These are phyloP conservation scores for Encarsia formosa DNA, from an alignment of 2,888 invertebrate genomes.

Conservation along the genomic window DNA sequence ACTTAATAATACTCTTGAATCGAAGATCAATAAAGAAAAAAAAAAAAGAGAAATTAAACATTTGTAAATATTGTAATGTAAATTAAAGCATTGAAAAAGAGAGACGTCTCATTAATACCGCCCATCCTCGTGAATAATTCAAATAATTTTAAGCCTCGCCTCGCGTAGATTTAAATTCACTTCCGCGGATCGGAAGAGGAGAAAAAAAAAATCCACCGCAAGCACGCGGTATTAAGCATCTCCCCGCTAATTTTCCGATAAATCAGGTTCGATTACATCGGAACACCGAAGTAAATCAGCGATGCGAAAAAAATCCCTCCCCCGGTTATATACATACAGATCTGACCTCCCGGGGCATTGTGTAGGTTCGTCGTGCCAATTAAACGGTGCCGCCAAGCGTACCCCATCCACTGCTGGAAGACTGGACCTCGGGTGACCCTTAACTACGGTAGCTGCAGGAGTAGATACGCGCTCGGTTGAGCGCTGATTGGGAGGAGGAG, in stretches of 20 bases:
- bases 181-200: too few relatives aligned
- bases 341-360: not conserved
- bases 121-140: too few relatives aligned
- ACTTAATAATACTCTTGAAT: too few relatives aligned
- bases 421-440: not conserved
- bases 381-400: slow-evolving; percentile 52
- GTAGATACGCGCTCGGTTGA: slow-evolving; percentile 31
- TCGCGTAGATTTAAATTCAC: too few relatives aligned
- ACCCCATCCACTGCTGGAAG: slow-evolving; percentile 24
- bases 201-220: not conserved
- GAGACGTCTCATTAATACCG: too few relatives aligned
- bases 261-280: slow-evolving; percentile 1
- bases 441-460: not conserved
- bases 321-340: not conserved
- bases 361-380: slow-evolving; percentile 49
- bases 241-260: slow-evolving; percentile 9
- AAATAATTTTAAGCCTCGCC: too few relatives aligned
- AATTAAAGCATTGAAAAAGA: too few relatives aligned
- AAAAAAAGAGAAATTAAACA: too few relatives aligned
- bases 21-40: too few relatives aligned
- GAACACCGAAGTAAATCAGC: too few relatives aligned
- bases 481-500: slow-evolving; percentile 51
- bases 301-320: not conserved
- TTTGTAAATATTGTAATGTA: too few relatives aligned
- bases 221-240: too few relatives aligned